Evolutionary conservation across 2,888 invertebrate genomes (phyloP).

Genomic region (Plagodis dolabraria): DNA sequence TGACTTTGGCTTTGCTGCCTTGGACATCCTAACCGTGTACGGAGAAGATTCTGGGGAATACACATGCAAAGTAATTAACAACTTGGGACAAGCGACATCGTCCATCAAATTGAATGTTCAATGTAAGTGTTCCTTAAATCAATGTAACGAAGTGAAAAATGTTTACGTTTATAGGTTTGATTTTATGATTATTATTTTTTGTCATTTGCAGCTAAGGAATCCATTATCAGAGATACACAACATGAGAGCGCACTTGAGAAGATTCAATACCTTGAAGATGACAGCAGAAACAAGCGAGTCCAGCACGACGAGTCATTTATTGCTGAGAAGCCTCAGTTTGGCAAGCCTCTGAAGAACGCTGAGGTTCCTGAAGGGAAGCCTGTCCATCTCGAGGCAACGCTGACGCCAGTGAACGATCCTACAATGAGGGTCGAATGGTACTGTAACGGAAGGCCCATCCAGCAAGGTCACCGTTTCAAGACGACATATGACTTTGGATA

Average conservation of each 20-base stretch:
- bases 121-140: constrained; percentile 83
- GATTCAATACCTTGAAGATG: constrained; percentile 96
- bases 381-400: constrained; percentile 96
- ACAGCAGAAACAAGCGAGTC: constrained; percentile 89
- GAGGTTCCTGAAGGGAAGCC: constrained; percentile 94
- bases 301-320: constrained; percentile 90
- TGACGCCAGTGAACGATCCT: constrained; percentile 98
- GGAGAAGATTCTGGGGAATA: constrained; percentile 97
- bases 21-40: constrained; percentile 97
- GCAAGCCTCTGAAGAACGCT: constrained; percentile 93
- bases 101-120: constrained; percentile 92
- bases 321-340: constrained; percentile 95
- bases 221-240: constrained; percentile 95
- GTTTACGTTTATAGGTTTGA: not conserved
- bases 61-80: constrained; percentile 94
- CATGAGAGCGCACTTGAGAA: constrained; percentile 97
- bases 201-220: constrained; percentile 88
- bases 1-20: constrained; percentile 98
- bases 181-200: not conserved
- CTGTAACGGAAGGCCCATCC: constrained; percentile 96
- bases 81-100: constrained; percentile 92
- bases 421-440: constrained; percentile 99
- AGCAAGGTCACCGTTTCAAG: constrained; percentile 97
- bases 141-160: not conserved
- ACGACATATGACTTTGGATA: constrained; percentile 99